These are phyloP conservation scores for Centropus bengalensis DNA, from an alignment of 2,113 vertebrate species.

Conservation along the genomic window DNA sequence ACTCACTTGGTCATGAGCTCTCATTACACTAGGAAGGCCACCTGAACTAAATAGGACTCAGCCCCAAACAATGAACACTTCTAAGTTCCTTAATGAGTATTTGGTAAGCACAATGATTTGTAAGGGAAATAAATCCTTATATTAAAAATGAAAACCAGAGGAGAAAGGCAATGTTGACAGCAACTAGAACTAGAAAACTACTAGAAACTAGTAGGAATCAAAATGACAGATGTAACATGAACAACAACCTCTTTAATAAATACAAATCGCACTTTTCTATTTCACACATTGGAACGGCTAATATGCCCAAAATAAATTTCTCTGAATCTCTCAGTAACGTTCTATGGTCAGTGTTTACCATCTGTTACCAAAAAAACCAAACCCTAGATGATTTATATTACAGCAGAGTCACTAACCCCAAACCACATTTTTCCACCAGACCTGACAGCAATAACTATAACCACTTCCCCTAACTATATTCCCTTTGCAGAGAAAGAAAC, in stretches of 20 bases:
- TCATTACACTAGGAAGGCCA: neutral
- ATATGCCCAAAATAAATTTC: conserved; percentile 21
- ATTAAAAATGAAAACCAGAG: neutral
- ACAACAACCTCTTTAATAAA: conserved; percentile 39
- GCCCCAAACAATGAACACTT: neutral
- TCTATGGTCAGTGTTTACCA: neutral
- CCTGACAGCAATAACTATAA: neutral
- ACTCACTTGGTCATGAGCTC: neutral
- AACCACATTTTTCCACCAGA: neutral
- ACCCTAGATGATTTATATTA: neutral
- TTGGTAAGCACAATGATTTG: neutral
- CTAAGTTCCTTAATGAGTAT: neutral
- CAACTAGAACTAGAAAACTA: too few relatives aligned
- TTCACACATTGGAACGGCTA: conserved; percentile 5
- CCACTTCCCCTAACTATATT: neutral
- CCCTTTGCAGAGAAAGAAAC: neutral
- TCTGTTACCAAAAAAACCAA: neutral
- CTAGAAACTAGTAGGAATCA: conserved; percentile 33
- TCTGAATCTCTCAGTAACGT: conserved; percentile 1
- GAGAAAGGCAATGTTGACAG: conserved; percentile 8
- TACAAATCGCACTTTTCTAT: conserved; percentile 10
- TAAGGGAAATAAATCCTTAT: conserved; percentile 12
- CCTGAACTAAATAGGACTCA: neutral
- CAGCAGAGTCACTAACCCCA: conserved; percentile 29
- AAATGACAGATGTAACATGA: conserved; percentile 28